Base-by-base conservation (phyloP, 2,888 invertebrate species). In the Mechanitis messenoides region DNA sequence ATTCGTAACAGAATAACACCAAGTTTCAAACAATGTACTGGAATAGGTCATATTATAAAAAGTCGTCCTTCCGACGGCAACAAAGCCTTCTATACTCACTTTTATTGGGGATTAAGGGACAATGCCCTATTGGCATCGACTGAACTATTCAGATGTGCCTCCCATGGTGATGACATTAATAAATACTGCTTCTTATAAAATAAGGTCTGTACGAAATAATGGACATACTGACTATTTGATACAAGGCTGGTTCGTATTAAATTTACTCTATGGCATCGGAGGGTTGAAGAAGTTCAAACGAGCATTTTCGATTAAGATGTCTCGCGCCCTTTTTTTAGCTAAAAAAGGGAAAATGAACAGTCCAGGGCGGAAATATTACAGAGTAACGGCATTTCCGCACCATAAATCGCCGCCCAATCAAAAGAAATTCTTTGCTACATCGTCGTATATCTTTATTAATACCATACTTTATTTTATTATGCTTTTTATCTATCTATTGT, bases 341-440 rank as follows among this genome's bases (percentile, higher is more conserved):
- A 89, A 89, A 88, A 90, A 88, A 87, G 80, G 87, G 84, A 87
- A 90, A 90, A 84, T 85, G 88, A 87, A 89, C 83, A 84, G 83
- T 80, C 78, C 79, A 74, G 82, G 80, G 85, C 90, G 91, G 91
- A 91, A 89, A 90, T 90, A 90, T 91, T 90, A 90, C 85, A 74
- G 78, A 85, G 84, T 86, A 87, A 87, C 88, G 85, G 86, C 84
- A 84, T 90, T 91, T 91, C 91, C 90, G 90, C 87, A 81, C 90
- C 84, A 91, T 91, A 91, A 90, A 90, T 90, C 84, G 85, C 81
- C 83, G 83, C 80, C 88, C 85, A 91, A 90, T 91, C 90, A 90
- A 89, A 89, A 84, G 86, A 85, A 84, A 78, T 79, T 81, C 80
- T 73, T 79, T 77, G 70, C 76, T 71, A 75, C 72, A 77, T 74